These are phyloP conservation scores for Apogon talboti DNA, from an alignment of 2,797 vertebrate genomes.

Conservation along the genomic window DNA sequence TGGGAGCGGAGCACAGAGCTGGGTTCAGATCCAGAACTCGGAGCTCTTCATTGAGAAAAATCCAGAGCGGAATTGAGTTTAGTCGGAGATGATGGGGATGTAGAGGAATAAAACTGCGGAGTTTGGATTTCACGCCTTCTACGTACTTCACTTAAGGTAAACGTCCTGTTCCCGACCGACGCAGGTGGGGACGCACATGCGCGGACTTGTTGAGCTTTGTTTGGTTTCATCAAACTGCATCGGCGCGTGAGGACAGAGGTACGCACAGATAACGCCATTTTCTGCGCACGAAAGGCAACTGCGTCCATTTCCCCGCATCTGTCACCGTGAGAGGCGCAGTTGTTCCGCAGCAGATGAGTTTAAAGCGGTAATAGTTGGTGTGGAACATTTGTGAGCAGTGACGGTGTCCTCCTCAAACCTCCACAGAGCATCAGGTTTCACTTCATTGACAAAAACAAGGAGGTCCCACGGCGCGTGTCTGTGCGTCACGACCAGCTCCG, in stretches of 20 bases:
- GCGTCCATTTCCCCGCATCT: constrained; percentile 69
- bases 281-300: constrained; percentile 64
- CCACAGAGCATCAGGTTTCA: constrained; percentile 78
- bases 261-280: constrained; percentile 82
- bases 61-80: constrained; percentile 67
- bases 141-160: constrained; percentile 36
- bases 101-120: constrained; percentile 47
- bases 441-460: constrained; percentile 86
- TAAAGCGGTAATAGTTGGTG: too few species aligned
- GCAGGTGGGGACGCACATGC: not conserved
- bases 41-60: constrained; percentile 83
- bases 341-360: too few species aligned
- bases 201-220: not conserved
- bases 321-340: too few species aligned
- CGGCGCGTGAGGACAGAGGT: not conserved
- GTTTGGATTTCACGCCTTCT: constrained; percentile 18
- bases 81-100: constrained; percentile 61
- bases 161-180: not conserved
- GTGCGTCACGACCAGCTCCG: constrained; percentile 44
- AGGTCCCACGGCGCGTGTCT: constrained; percentile 35
- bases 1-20: constrained; percentile 26
- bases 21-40: constrained; percentile 18
- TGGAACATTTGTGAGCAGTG: too few species aligned
- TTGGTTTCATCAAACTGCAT: too few species aligned
- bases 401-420: constrained; percentile 5